A percentile compares a stretch with the other conserved stretches of the same genome.
These are phyloP conservation scores for Heliothis subflexa DNA, from an alignment of 1,140 invertebrate genomes.

Conservation along the genomic window DNA sequence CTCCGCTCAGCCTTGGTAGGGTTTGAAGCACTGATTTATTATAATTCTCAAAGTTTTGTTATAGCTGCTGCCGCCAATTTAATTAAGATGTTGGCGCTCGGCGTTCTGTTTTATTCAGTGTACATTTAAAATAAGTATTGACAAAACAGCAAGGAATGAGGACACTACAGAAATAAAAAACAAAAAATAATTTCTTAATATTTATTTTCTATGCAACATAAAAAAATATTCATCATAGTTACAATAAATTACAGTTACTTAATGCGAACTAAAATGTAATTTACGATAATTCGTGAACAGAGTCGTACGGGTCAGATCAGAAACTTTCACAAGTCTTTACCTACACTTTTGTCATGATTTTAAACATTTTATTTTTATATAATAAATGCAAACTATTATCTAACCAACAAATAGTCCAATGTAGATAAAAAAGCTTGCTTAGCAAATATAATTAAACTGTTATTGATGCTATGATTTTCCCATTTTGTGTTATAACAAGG, in stretches of 20 bases:
- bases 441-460: slow-evolving; percentile 51
- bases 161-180: slow-evolving; percentile 54
- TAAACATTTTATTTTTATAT: slow-evolving; percentile 52
- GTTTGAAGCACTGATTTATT: too few species aligned
- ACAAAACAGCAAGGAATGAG: neutral
- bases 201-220: slow-evolving; percentile 87
- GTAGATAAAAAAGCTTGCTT: slow-evolving; percentile 60
- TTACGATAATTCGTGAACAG: slow-evolving; percentile 77
- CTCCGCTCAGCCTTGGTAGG: too few species aligned
- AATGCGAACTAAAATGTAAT: slow-evolving; percentile 82
- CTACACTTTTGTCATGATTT: slow-evolving; percentile 63
- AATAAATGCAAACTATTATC: slow-evolving; percentile 62
- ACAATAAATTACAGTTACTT: slow-evolving; percentile 86
- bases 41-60: too few species aligned
- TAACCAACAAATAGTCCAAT: slow-evolving; percentile 59
- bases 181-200: slow-evolving; percentile 81
- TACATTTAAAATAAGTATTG: too few species aligned
- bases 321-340: slow-evolving; percentile 43
- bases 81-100: too few species aligned
- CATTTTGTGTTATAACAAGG: slow-evolving; percentile 8
- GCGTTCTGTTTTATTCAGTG: too few species aligned
- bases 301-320: slow-evolving; percentile 61
- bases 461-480: slow-evolving; percentile 35
- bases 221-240: slow-evolving; percentile 86
- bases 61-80: too few species aligned